Percentiles rank a stretch among this genome's conserved stretches.
phyloP scores from a whole-genome alignment of 2,888 invertebrate species.

The Danaus chrysippus region DNA sequence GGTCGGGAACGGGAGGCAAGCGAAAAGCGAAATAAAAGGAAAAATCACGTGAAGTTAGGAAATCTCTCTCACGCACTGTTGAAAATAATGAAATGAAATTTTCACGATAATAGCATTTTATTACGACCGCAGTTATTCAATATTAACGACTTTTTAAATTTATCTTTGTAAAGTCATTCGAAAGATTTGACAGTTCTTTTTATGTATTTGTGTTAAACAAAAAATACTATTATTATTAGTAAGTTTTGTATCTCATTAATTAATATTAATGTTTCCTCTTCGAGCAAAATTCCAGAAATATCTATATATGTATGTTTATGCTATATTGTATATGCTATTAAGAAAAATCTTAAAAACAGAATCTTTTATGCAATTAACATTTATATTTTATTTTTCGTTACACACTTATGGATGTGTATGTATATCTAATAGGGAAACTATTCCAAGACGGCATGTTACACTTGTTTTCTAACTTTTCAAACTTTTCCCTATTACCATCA shows the following conservation, averaged over 20 bases:
- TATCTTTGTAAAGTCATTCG: background rate
- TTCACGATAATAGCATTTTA: conserved; percentile 19
- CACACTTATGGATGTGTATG: background rate
- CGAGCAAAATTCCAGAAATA: no score
- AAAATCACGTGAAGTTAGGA: conserved; percentile 37
- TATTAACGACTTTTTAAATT: conserved; percentile 18
- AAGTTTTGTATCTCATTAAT: no score
- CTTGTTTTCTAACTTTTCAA: conserved; percentile 6
- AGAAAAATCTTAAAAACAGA: no score
- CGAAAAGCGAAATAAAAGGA: conserved; percentile 36
- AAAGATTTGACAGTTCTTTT: conserved; percentile 1
- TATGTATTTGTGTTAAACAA: background rate
- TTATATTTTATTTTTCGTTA: background rate
- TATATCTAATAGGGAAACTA: conserved; percentile 1
- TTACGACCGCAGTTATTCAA: conserved; percentile 19
- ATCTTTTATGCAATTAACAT: no score
- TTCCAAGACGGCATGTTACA: conserved; percentile 6
- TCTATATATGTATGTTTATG: no score
- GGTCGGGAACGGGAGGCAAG: conserved; percentile 29
- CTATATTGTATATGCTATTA: no score
- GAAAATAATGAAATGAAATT: conserved; percentile 30
- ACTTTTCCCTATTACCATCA: conserved; percentile 7
- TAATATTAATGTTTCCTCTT: no score
- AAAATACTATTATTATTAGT: no score
- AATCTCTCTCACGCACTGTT: conserved; percentile 41